Conservation (phyloP, 2,888 invertebrate genomes). For the Agapetus fuscipes region DNA sequence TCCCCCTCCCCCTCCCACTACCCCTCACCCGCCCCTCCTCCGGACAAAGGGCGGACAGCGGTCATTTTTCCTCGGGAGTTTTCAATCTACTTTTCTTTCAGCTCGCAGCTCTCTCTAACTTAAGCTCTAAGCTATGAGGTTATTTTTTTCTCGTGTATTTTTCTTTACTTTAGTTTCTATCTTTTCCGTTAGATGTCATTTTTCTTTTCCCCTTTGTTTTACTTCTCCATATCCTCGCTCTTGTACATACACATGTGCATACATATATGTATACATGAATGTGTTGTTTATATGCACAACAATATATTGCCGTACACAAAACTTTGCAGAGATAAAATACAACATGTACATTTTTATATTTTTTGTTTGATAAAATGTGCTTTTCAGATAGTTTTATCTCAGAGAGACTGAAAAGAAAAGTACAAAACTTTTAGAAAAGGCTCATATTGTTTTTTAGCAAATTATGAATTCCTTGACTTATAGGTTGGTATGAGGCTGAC, state of each 20-base stretch:
- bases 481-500: too few relatives aligned
- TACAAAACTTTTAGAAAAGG: too few relatives aligned
- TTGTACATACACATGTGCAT: conserved; percentile 2
- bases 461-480: too few relatives aligned
- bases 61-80: conserved; percentile 44
- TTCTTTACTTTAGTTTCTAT: conserved; percentile 21
- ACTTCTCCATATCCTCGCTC: conserved; percentile 3
- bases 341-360: background rate
- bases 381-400: too few relatives aligned
- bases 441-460: too few relatives aligned
- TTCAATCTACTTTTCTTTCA: conserved; percentile 33
- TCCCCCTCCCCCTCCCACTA: conserved; percentile 20
- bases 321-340: conserved; percentile 4
- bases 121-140: conserved; percentile 22
- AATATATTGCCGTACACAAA: background rate
- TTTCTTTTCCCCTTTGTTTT: conserved; percentile 21
- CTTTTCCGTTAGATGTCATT: conserved; percentile 21
- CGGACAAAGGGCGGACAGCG: conserved; percentile 32
- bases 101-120: conserved; percentile 22
- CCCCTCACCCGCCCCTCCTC: conserved; percentile 27
- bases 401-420: too few relatives aligned
- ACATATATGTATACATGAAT: background rate
- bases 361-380: too few relatives aligned
- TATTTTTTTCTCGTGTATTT: conserved; percentile 21
- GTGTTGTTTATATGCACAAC: background rate